Evolutionary conservation across 2,888 invertebrate species (phyloP).

Genomic region (Habroteleia sp.): DNA sequence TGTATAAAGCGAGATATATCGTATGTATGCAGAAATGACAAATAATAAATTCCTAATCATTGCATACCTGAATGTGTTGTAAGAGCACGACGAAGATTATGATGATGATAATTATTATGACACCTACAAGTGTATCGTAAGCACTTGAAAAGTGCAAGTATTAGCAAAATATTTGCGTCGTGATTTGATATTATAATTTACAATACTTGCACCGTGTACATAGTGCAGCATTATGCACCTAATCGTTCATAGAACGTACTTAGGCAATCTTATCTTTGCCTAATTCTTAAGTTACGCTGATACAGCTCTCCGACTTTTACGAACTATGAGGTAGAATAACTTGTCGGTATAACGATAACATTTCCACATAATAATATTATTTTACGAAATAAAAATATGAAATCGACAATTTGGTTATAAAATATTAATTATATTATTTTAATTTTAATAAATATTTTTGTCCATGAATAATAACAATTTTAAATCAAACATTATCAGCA

Average conservation of each 20-base stretch:
- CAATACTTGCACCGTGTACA: constrained; percentile 70
- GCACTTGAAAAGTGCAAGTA: constrained; percentile 70
- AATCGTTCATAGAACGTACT: constrained; percentile 73
- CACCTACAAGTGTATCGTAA: constrained; percentile 55
- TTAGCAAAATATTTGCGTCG: constrained; percentile 66
- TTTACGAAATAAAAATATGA: no score
- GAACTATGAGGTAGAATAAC: constrained; percentile 31
- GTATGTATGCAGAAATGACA: constrained; percentile 38
- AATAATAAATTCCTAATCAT: constrained; percentile 62
- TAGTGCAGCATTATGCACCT: constrained; percentile 72
- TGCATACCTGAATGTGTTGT: constrained; percentile 65
- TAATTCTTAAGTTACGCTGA: constrained; percentile 64
- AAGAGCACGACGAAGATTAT: constrained; percentile 52
- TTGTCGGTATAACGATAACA: constrained; percentile 5
- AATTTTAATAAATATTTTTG: no score
- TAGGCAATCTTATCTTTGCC: constrained; percentile 72
- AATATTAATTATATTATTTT: no score
- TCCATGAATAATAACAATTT: no score
- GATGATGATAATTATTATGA: constrained; percentile 56
- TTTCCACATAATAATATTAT: no score
- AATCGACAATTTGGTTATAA: no score
- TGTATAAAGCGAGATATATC: constrained; percentile 16
- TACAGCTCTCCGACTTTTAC: constrained; percentile 20
- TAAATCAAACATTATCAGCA: no score
- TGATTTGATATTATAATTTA: constrained; percentile 49